Evolutionary conservation across 1,140 invertebrate species (phyloP).

Genomic region (Tetramorium alpestre): DNA sequence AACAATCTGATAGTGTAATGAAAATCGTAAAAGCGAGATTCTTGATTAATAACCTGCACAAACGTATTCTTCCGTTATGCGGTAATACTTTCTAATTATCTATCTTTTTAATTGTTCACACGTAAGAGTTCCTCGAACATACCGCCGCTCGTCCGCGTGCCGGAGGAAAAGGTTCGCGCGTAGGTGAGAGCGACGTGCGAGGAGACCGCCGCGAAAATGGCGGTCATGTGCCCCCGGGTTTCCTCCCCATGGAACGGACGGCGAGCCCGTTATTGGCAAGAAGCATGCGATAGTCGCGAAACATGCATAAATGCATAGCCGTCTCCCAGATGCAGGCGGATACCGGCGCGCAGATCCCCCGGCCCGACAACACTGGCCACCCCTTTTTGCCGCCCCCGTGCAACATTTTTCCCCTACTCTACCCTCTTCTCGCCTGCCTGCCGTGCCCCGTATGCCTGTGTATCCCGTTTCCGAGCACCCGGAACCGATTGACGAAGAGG

Average conservation of each 20-base stretch:
- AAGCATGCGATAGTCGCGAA: conserved; percentile 81
- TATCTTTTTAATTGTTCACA: background rate
- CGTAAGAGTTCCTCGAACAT: background rate
- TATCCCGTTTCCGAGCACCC: conserved; percentile 14
- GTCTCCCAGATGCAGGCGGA: conserved; percentile 78
- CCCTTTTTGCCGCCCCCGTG: conserved; percentile 73
- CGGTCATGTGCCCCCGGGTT: conserved; percentile 54
- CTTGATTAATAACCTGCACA: background rate
- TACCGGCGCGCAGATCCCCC: conserved; percentile 75
- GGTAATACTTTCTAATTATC: background rate
- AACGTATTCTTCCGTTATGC: background rate
- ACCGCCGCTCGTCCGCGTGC: background rate
- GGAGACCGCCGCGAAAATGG: conserved; percentile 62
- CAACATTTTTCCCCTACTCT: conserved; percentile 18
- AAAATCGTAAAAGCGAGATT: background rate
- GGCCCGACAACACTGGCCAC: conserved; percentile 75
- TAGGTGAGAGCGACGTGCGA: background rate
- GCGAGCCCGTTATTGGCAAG: conserved; percentile 81
- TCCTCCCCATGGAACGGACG: conserved; percentile 70
- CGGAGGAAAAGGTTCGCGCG: background rate
- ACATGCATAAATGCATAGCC: conserved; percentile 82
- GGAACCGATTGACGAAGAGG: conserved; percentile 44
- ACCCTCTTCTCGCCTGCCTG: conserved; percentile 1
- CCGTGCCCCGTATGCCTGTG: background rate
- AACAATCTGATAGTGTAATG: background rate